Evolutionary conservation across 1,140 invertebrate genomes (phyloP), one percentile per base, ranked within the genome.

Genomic region (Zaprionus tsacasi): DNA sequence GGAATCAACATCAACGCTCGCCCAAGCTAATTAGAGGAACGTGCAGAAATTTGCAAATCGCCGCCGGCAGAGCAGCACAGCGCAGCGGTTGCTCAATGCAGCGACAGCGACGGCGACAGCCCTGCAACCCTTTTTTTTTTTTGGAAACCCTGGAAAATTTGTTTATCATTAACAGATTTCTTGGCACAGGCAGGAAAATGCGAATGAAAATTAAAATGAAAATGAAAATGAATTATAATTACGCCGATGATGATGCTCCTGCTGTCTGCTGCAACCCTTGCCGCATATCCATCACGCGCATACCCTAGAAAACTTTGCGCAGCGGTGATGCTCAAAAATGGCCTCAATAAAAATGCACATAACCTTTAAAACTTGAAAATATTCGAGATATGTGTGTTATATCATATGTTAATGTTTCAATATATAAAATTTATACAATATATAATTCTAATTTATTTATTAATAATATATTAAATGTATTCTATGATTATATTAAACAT

Each of bases 141-240:
- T n/a, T 67, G 35, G 5, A 67, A 21, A 21, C 21, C 21, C 52
- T 67, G 82, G 80, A 89, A 88, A 88, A 89, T 88, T 88, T 88
- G 83, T 88, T 88, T 88, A 88, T 88, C 83, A 88, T 88, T 88
- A 88, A 81, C 83, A 78, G 83, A 88, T 80, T 82, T 21, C 74
- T 69, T 57, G 35, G 43, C 40, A 43, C 59, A 70, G 67, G 43
- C 54, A 70, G 54, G 70, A 43, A 58, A 72, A 72, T 72, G 66
- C 52, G 70, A 75, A 70, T 56, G 30, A 13, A 13, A n/a, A 60
- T 66, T 65, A 70, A 74, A 67, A 21, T 40, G 38, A 40, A 40
- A 45, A 45, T 74, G 83, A 87, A 88, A 87, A 88, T 87, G 83
- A 83, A 88, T 88, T 88, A 88, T 88, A 88, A 88, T 88, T 88